These are phyloP conservation scores for Phymanthus crucifer DNA, from an alignment of 92 coral and sea anemone genomes.

Conservation along the genomic window DNA sequence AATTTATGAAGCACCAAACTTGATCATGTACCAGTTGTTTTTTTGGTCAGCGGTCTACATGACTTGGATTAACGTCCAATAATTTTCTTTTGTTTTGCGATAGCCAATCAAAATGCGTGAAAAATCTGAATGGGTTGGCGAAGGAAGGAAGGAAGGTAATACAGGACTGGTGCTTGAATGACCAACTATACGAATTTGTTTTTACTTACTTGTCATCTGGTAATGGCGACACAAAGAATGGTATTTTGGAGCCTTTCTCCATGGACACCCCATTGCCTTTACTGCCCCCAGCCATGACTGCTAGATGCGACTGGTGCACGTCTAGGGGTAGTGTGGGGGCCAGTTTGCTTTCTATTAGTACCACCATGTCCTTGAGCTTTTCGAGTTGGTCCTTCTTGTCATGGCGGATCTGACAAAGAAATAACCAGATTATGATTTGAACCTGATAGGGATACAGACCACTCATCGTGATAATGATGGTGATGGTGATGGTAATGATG, in stretches of 20 bases:
- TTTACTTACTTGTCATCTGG: conserved; percentile 88
- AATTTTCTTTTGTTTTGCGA: too few species aligned
- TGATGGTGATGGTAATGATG: conserved; percentile 7
- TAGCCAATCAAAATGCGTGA: too few species aligned
- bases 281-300: conserved; percentile 77
- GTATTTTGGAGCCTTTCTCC: conserved; percentile 60
- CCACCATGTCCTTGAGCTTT: conserved; percentile 76
- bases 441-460: too few species aligned
- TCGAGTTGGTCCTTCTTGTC: conserved; percentile 92
- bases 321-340: conserved; percentile 77
- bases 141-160: too few species aligned
- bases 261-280: conserved; percentile 66
- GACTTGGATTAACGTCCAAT: too few species aligned
- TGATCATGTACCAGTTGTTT: too few species aligned
- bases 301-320: conserved; percentile 76
- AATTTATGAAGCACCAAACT: too few species aligned
- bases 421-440: background rate
- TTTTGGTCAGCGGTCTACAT: too few species aligned
- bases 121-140: background rate
- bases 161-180: too few species aligned
- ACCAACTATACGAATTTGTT: background rate
- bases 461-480: conserved; percentile 19
- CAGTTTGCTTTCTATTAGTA: conserved; percentile 83
- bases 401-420: conserved; percentile 77
- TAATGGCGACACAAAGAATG: conserved; percentile 78